Percentiles rank a stretch among this genome's conserved stretches.
These are phyloP conservation scores for Leptinotarsa tumamoca DNA, from an alignment of 2,888 invertebrate species.

Conservation along the genomic window DNA sequence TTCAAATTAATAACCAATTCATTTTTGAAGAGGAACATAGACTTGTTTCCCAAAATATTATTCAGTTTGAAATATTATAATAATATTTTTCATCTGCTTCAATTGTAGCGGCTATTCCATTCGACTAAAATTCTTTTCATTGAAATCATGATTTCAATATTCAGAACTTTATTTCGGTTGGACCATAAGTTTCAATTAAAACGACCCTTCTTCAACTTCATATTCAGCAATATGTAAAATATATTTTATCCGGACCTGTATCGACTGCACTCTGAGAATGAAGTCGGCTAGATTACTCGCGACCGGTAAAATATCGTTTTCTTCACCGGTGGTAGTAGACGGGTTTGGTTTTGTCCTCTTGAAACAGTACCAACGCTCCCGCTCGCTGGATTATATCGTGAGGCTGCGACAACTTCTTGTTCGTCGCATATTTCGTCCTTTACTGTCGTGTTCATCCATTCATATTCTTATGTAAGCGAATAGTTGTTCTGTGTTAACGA, in stretches of 20 bases:
- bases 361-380: constrained; percentile 28
- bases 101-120: too few species aligned
- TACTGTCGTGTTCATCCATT: constrained; percentile 6
- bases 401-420: constrained; percentile 12
- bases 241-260: constrained; percentile 1
- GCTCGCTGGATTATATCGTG: constrained; percentile 21
- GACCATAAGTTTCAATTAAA: too few species aligned
- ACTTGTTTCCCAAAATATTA: too few species aligned
- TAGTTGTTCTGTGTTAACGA: neutral
- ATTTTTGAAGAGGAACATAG: too few species aligned
- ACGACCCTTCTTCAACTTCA: too few species aligned
- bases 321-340: constrained; percentile 32
- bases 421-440: neutral
- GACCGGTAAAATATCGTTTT: constrained; percentile 35
- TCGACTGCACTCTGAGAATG: constrained; percentile 18
- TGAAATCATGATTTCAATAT: too few species aligned
- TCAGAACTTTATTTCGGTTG: too few species aligned
- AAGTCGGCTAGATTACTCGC: constrained; percentile 34
- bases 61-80: too few species aligned
- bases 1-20: too few species aligned
- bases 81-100: too few species aligned
- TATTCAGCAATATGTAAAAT: too few species aligned
- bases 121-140: too few species aligned
- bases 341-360: constrained; percentile 27
- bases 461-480: constrained; percentile 1